A percentile compares a stretch with the other conserved stretches of the same genome.
phyloP scores from a whole-genome alignment of 2,113 vertebrate species.

The Sebastes schlegelii region DNA sequence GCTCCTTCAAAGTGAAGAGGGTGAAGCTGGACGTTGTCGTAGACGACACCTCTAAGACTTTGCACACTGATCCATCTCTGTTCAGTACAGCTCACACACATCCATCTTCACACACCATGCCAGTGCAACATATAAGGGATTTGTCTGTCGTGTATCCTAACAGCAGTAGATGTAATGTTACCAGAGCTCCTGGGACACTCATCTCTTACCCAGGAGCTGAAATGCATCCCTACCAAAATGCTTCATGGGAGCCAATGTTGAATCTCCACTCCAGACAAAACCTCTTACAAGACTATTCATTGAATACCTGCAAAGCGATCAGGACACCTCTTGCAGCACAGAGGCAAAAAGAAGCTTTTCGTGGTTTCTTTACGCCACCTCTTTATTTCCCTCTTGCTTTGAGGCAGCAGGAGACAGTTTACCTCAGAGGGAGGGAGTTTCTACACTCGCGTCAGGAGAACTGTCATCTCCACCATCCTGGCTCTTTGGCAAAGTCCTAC shows the following conservation, averaged over 20 bases:
- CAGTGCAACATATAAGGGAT: background rate
- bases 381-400: constrained; percentile 44
- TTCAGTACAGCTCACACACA: constrained; percentile 68
- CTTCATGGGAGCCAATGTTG: constrained; percentile 87
- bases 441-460: constrained; percentile 30
- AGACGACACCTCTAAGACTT: constrained; percentile 57
- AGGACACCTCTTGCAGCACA: background rate
- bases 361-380: constrained; percentile 20
- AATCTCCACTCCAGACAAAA: constrained; percentile 43
- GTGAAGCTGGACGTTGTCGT: constrained; percentile 87
- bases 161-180: constrained; percentile 55
- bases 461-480: constrained; percentile 23
- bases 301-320: constrained; percentile 29
- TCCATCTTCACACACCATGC: constrained; percentile 57
- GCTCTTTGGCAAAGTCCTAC: constrained; percentile 43
- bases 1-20: constrained; percentile 84
- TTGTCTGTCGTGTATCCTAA: constrained; percentile 75
- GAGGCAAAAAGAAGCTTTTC: constrained; percentile 12
- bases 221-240: constrained; percentile 84
- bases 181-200: constrained; percentile 86
- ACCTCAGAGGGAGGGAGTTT: constrained; percentile 41
- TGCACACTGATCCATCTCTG: constrained; percentile 64
- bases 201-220: constrained; percentile 85
- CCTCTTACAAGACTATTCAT: constrained; percentile 22
- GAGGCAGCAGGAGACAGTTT: constrained; percentile 49